Evolutionary conservation across 2,797 vertebrate species (phyloP), one percentile per base, ranked within the genome.

Genomic region (Rhadinocentrus ornatus): DNA sequence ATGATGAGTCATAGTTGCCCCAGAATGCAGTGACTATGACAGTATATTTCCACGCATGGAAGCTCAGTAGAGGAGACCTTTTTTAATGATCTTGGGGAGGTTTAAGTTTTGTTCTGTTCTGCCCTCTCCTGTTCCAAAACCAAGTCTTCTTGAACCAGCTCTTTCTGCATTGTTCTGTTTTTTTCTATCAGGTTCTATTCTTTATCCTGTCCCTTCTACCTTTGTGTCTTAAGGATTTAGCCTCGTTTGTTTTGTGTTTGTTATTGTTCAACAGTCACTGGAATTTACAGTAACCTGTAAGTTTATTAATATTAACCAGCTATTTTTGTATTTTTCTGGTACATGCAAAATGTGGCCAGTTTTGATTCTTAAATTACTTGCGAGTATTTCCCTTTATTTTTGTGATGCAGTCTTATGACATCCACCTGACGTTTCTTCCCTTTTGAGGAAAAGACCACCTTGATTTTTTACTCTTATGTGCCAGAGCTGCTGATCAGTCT

Each of bases 1-100:
- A 61, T 29, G 52, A 75, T 75, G 80, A 81, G 69, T 82, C 71
- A 74, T 29, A 69, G 44, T 35, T 77, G 73, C 37, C 41, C 66
- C 52, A 71, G 50, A 82, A 81, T 75, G 56, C 31, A 62, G 27
- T 66, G 70, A 78, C 64, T 34, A 2, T 74, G 60, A 75, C 57
- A 39, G 18, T 29, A 50, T 39, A 67, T 72, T 68, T 77, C 41
- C 37, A 20, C 52, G 35, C 50, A 63, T 18, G 6, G 67, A 53
- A 22, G 71, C 31, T 48, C n/a, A 34, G 39, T 64, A 59, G 20
- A 66, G 71, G 37, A 27, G 32, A 58, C 18, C 6, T 48, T 39
- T 39, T 60, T 59, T 52, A 41, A 48, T 39, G 39, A 55, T 27
- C n/a, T 16, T 22, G 29, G 48, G 26, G 41, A 12, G 62, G 26